Conservation (phyloP, 2,888 invertebrate genomes). For the Bembecia ichneumoniformis region DNA sequence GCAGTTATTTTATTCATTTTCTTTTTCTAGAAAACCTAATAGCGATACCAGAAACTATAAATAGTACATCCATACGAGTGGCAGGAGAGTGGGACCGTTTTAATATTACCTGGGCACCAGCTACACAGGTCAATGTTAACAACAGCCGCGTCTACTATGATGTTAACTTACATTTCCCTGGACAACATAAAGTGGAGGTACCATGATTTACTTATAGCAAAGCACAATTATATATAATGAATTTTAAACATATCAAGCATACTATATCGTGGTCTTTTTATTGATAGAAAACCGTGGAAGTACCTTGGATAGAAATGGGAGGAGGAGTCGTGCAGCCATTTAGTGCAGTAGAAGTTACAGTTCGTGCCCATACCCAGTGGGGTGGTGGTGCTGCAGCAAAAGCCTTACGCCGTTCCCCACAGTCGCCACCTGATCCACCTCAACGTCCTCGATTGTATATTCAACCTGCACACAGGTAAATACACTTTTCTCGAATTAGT, state of each 20-base stretch:
- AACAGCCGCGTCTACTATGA: conserved; percentile 89
- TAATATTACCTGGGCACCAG: conserved; percentile 86
- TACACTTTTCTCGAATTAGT: too few relatives aligned
- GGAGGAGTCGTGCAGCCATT: conserved; percentile 74
- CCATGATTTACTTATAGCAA: too few relatives aligned
- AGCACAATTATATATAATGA: too few relatives aligned
- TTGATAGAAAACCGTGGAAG: conserved; percentile 62
- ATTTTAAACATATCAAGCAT: not conserved
- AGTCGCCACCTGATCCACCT: conserved; percentile 85
- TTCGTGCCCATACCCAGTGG: conserved; percentile 90
- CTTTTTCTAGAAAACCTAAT: conserved; percentile 52
- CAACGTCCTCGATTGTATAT: conserved; percentile 81
- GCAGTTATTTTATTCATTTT: conserved; percentile 1
- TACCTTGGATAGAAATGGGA: conserved; percentile 64
- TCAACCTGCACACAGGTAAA: conserved; percentile 23
- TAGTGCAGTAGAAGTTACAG: conserved; percentile 78
- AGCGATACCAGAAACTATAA: conserved; percentile 83
- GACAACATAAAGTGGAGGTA: conserved; percentile 74
- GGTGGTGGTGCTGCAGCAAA: conserved; percentile 78
- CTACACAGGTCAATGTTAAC: conserved; percentile 82
- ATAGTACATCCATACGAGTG: conserved; percentile 76
- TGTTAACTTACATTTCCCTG: conserved; percentile 75
- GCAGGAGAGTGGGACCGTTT: conserved; percentile 85
- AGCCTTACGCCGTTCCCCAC: conserved; percentile 80
- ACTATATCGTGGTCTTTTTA: not conserved